A percentile compares a stretch with the other conserved stretches of the same genome.
Conservation (phyloP, 2,113 vertebrate genomes). For the Aegotheles bennettii region DNA sequence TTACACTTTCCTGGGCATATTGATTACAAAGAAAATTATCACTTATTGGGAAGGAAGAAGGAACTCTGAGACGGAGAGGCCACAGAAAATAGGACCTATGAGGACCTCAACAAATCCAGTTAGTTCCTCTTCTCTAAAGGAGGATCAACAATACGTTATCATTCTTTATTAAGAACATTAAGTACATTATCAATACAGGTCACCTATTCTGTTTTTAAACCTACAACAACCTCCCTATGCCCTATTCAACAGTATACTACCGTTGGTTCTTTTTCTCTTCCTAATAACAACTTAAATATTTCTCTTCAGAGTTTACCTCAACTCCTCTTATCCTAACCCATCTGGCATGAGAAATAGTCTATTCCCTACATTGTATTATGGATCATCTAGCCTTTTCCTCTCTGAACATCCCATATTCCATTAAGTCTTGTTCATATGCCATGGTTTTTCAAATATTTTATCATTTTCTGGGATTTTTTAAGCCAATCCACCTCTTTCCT, state of each 20-base stretch:
- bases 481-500: background rate
- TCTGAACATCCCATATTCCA: background rate
- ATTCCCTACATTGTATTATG: background rate
- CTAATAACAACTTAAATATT: background rate
- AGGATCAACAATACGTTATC: background rate
- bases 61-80: background rate
- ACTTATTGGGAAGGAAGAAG: background rate
- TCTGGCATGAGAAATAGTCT: background rate
- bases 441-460: background rate
- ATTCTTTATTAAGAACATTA: no score
- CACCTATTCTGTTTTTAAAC: background rate
- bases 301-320: background rate
- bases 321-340: background rate
- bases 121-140: background rate
- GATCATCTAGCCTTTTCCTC: background rate
- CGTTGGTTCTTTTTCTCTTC: background rate
- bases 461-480: background rate
- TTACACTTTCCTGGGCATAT: background rate
- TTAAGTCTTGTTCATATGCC: background rate
- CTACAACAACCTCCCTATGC: background rate
- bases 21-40: background rate
- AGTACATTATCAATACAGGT: background rate
- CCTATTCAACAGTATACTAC: background rate
- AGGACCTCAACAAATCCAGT: background rate
- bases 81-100: background rate